These are phyloP conservation scores for Chrysochloris asiatica DNA, from an alignment of 2,113 vertebrate species.

Conservation along the genomic window DNA sequence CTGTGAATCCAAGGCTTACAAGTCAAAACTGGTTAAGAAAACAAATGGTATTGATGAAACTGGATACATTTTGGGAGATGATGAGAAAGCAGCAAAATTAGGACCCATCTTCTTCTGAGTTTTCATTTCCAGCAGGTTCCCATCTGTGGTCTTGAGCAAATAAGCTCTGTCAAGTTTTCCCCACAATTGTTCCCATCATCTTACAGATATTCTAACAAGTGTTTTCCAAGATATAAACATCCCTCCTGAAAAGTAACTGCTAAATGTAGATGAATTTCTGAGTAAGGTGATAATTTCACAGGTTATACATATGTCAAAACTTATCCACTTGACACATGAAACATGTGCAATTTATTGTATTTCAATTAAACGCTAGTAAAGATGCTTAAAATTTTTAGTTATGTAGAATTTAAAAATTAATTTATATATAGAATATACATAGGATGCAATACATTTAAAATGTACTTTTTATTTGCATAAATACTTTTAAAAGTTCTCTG, in stretches of 20 bases:
- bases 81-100: background rate
- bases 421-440: background rate
- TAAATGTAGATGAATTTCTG: background rate
- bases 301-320: background rate
- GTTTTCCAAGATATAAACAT: background rate
- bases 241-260: background rate
- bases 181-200: too few species aligned
- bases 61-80: too few species aligned
- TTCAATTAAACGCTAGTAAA: background rate
- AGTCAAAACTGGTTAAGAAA: background rate
- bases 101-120: background rate
- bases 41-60: rapidly evolving
- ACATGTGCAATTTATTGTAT: background rate
- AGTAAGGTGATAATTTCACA: background rate
- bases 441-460: background rate
- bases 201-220: background rate
- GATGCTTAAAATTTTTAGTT: too few species aligned
- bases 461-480: background rate
- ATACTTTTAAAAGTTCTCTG: background rate
- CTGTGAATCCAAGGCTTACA: too few species aligned
- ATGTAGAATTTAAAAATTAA: too few species aligned
- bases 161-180: too few species aligned
- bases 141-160: too few species aligned
- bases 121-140: background rate
- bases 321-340: background rate